Conservation (phyloP, 2,888 invertebrate genomes). For the Calliopum simillimum region DNA sequence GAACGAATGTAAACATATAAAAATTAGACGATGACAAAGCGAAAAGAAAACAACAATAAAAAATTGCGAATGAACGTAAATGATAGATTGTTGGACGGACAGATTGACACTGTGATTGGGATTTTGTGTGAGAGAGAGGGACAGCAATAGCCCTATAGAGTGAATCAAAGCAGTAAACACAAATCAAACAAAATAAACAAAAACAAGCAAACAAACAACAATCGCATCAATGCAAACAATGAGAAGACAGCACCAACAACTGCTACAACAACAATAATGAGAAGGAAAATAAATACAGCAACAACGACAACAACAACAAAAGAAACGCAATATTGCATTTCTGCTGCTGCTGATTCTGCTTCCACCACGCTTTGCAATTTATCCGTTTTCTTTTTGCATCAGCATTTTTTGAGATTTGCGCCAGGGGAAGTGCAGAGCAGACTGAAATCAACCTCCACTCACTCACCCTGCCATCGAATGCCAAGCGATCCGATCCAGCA, state of each 20-base stretch:
- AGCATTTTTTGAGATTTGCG: not conserved
- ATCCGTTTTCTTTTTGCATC: slow-evolving; percentile 12
- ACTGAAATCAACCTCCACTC: not conserved
- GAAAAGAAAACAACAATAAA: not conserved
- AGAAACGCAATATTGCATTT: slow-evolving; percentile 41
- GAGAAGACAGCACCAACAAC: slow-evolving; percentile 4
- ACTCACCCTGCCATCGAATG: slow-evolving; percentile 7
- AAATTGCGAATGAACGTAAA: not conserved
- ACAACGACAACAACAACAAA: slow-evolving; percentile 18
- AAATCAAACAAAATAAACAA: not conserved
- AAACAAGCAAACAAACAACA: slow-evolving; percentile 34
- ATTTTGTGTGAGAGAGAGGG: not conserved
- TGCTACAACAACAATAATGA: slow-evolving; percentile 22
- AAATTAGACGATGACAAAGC: slow-evolving; percentile 13
- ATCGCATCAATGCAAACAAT: slow-evolving; percentile 38
- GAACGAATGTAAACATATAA: slow-evolving; percentile 37
- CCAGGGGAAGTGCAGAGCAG: not conserved
- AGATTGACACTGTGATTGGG: not conserved
- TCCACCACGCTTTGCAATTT: slow-evolving; percentile 40
- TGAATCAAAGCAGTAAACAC: slow-evolving; percentile 21
- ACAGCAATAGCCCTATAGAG: not conserved
- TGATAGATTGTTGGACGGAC: not conserved
- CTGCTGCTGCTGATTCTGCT: not conserved
- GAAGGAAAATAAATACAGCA: slow-evolving; percentile 13
- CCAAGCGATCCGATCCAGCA: not conserved